phyloP scores from a whole-genome alignment of 1,140 invertebrate species.

The Drosophila sucinea region DNA sequence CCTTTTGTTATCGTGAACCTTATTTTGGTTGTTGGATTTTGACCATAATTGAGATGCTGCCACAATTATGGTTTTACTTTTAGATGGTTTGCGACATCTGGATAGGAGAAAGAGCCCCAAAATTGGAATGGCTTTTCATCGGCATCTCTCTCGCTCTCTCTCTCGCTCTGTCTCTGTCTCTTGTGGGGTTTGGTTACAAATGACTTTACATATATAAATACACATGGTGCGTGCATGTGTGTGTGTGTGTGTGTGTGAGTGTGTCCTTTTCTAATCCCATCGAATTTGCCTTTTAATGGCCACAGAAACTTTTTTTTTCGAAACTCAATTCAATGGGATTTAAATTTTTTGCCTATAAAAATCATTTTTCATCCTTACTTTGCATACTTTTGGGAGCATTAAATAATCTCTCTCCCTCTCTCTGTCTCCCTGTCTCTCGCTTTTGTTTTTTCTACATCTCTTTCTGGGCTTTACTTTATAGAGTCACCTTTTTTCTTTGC shows the following conservation, averaged over 20 bases:
- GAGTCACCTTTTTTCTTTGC: slow-evolving; percentile 1
- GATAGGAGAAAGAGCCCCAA: neutral
- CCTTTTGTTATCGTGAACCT: neutral
- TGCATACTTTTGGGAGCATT: slow-evolving; percentile 10
- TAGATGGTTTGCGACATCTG: neutral
- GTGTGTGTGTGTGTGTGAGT: neutral
- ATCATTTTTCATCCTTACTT: slow-evolving; percentile 4
- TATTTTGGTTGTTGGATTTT: neutral
- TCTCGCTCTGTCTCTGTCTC: neutral
- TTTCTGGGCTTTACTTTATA: slow-evolving; percentile 1
- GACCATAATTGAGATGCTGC: slow-evolving; percentile 6
- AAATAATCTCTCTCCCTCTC: neutral
- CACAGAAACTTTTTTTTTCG: neutral
- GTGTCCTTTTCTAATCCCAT: slow-evolving; percentile 8
- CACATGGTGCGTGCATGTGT: too few relatives aligned
- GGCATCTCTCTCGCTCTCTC: neutral
- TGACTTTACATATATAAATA: neutral
- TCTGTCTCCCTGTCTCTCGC: neutral
- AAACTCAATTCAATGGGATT: slow-evolving; percentile 8
- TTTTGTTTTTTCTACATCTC: neutral
- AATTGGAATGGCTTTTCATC: too few relatives aligned
- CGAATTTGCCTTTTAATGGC: slow-evolving; percentile 5
- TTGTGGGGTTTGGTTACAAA: neutral
- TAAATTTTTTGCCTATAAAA: slow-evolving; percentile 8
- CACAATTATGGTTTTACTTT: neutral